Conservation (phyloP, 2,888 invertebrate species). For the Diaphora mendica region DNA sequence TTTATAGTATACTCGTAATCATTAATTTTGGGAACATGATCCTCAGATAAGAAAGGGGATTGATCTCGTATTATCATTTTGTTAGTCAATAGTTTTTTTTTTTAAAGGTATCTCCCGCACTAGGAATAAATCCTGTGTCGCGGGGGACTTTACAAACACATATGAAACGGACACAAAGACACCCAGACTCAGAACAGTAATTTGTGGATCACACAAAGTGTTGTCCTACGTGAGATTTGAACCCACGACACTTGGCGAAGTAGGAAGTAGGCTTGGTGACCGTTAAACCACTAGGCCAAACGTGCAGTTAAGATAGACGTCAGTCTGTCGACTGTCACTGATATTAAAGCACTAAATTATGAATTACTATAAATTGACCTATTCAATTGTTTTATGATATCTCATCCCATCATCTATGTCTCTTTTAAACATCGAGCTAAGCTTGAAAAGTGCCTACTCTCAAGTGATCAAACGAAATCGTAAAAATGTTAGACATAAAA, state of each 20-base stretch:
- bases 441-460: slow-evolving; percentile 44
- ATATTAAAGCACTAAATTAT: neutral
- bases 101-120: too few species aligned
- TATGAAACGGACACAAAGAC: too few species aligned
- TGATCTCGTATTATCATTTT: neutral
- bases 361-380: neutral
- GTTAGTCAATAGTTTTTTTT: neutral
- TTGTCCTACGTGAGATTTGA: too few species aligned
- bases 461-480: slow-evolving; percentile 44
- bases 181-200: too few species aligned
- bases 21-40: neutral
- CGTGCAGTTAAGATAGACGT: neutral
- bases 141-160: too few species aligned
- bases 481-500: slow-evolving; percentile 54
- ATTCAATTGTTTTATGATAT: neutral
- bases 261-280: too few species aligned
- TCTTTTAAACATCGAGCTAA: slow-evolving; percentile 32
- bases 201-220: too few species aligned
- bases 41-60: neutral
- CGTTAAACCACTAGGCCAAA: too few species aligned
- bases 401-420: neutral
- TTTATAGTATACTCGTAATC: too few species aligned
- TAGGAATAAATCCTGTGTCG: too few species aligned
- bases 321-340: neutral
- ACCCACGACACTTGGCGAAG: too few species aligned